These are phyloP conservation scores for Popillia japonica DNA, from an alignment of 1,140 invertebrate genomes.

Conservation along the genomic window DNA sequence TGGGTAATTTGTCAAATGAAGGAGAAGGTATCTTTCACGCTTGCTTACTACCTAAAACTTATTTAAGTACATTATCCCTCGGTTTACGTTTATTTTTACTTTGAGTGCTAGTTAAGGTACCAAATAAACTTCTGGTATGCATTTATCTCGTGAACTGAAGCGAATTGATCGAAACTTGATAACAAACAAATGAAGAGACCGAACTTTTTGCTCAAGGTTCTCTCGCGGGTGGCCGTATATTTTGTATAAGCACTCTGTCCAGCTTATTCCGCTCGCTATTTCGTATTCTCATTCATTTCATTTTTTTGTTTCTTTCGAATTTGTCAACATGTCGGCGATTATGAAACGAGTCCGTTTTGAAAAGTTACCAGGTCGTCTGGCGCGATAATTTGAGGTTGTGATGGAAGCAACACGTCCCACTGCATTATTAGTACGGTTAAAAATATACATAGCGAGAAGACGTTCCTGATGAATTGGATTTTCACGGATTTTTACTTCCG, in stretches of 20 bases:
- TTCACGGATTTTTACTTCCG: background rate
- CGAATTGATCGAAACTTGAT: slow-evolving; percentile 26
- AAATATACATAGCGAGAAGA: slow-evolving; percentile 9
- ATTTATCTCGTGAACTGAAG: slow-evolving; percentile 23
- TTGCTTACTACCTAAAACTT: background rate
- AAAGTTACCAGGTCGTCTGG: background rate
- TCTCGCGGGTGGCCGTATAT: slow-evolving; percentile 13
- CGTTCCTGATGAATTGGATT: slow-evolving; percentile 2
- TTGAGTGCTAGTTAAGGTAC: background rate
- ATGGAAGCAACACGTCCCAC: background rate
- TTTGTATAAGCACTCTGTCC: background rate
- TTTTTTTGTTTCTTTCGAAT: slow-evolving; percentile 10
- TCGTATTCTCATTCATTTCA: background rate
- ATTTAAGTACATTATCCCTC: slow-evolving; percentile 17
- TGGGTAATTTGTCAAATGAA: slow-evolving; percentile 25
- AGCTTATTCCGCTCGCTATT: background rate
- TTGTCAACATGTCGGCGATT: slow-evolving; percentile 5
- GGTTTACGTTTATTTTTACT: background rate
- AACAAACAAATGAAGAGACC: slow-evolving; percentile 5
- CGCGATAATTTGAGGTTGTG: slow-evolving; percentile 20
- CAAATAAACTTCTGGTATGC: background rate
- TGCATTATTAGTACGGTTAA: slow-evolving; percentile 13
- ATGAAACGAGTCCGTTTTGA: slow-evolving; percentile 17
- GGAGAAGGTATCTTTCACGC: slow-evolving; percentile 9
- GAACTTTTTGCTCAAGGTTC: slow-evolving; percentile 18